A percentile compares a stretch with the other conserved stretches of the same genome.
Conservation (phyloP, 2,797 vertebrate species). For the Rhabdophis nuchalis region DNA sequence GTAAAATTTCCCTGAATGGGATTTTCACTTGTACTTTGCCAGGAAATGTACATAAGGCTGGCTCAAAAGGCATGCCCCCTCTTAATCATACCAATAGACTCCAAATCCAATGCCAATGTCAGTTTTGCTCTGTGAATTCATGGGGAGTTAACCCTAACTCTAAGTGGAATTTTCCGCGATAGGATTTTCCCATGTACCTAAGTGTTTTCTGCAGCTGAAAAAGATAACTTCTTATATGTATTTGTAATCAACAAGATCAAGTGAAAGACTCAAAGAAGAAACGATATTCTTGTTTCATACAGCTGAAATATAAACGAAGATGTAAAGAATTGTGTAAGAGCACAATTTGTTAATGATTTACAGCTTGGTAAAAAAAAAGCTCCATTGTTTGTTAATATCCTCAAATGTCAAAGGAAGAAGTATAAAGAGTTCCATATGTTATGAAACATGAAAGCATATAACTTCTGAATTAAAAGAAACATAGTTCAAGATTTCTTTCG, state of each 20-base stretch:
- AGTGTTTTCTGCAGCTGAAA: background rate
- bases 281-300: background rate
- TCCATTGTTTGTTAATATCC: slow-evolving; percentile 1
- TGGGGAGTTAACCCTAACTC: too few relatives aligned
- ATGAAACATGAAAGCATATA: background rate
- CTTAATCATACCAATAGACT: too few relatives aligned
- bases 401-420: background rate
- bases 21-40: too few relatives aligned
- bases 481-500: background rate
- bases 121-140: too few relatives aligned
- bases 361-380: background rate
- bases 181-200: too few relatives aligned
- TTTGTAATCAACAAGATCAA: background rate
- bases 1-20: too few relatives aligned
- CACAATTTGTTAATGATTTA: background rate
- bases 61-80: too few relatives aligned
- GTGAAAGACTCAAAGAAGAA: background rate
- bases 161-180: too few relatives aligned
- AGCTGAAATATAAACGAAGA: background rate
- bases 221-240: background rate
- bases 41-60: too few relatives aligned
- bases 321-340: background rate
- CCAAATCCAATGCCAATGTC: too few relatives aligned
- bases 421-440: background rate
- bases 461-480: background rate